phyloP scores from a whole-genome alignment of 2,888 invertebrate genomes.

The Thymelicus sylvestris region DNA sequence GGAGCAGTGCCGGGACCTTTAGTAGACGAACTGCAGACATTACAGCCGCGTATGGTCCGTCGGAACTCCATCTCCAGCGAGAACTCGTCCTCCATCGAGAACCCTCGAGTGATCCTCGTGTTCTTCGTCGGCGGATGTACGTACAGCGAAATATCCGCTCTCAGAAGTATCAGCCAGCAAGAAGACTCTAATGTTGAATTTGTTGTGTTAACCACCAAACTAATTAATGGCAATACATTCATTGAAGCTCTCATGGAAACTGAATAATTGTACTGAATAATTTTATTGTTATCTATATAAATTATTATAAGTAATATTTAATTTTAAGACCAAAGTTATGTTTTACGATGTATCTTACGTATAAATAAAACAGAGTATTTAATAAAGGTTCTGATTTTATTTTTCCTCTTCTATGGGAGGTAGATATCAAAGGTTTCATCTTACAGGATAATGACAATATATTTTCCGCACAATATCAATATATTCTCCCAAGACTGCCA shows the following conservation, averaged over 20 bases:
- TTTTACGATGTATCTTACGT: neutral
- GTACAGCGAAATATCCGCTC: conserved; percentile 94
- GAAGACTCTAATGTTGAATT: conserved; percentile 95
- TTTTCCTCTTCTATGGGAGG: conserved; percentile 37
- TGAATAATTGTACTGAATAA: conserved; percentile 45
- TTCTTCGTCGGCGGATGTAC: conserved; percentile 99
- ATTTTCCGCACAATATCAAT: conserved; percentile 38
- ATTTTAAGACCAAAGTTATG: conserved; percentile 12
- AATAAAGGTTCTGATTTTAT: conserved; percentile 23
- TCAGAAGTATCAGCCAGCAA: conserved; percentile 89
- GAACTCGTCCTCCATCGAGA: conserved; percentile 82
- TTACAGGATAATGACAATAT: conserved; percentile 36
- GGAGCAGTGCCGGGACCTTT: conserved; percentile 92
- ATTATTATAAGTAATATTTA: conserved; percentile 10
- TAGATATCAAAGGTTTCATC: conserved; percentile 36
- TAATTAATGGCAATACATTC: conserved; percentile 95
- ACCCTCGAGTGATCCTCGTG: conserved; percentile 91
- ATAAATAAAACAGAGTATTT: conserved; percentile 33
- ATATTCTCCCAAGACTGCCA: conserved; percentile 36
- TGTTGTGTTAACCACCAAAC: conserved; percentile 95
- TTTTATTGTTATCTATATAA: neutral
- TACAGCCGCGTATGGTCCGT: conserved; percentile 83
- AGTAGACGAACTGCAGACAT: conserved; percentile 87
- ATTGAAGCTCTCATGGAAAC: conserved; percentile 89
- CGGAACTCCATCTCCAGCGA: conserved; percentile 85